phyloP scores from a whole-genome alignment of 2,888 invertebrate genomes.

The Synergus itoensis region DNA sequence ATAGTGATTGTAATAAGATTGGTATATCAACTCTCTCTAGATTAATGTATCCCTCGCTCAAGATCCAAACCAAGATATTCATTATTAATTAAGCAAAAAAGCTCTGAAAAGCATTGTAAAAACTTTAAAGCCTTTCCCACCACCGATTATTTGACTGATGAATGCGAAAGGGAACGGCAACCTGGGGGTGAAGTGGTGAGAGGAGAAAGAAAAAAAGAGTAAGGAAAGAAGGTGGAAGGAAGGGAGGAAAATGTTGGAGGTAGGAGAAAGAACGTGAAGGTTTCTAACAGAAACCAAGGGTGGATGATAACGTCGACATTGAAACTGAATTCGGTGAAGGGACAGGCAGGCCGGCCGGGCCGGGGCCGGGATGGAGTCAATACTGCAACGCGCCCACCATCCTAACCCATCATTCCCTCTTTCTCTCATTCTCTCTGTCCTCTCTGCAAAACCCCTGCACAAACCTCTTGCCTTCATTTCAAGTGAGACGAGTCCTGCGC shows the following conservation, averaged over 20 bases:
- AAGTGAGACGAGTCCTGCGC: constrained; percentile 39
- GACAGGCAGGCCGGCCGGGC: constrained; percentile 22
- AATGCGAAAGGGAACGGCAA: constrained; percentile 34
- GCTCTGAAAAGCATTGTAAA: background rate
- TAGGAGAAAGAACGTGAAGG: background rate
- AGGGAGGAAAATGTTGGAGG: background rate
- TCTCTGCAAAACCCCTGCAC: constrained; percentile 54
- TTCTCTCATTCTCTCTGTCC: background rate
- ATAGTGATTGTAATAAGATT: too few species aligned
- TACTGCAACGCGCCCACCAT: constrained; percentile 65
- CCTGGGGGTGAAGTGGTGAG: constrained; percentile 15
- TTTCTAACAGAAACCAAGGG: constrained; percentile 44
- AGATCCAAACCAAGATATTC: background rate
- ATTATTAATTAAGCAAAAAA: background rate
- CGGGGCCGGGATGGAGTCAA: constrained; percentile 63
- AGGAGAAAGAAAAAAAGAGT: too few species aligned
- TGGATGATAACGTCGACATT: constrained; percentile 61
- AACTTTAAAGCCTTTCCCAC: background rate
- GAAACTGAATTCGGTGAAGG: constrained; percentile 62
- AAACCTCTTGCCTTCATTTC: constrained; percentile 5
- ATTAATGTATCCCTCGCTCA: background rate
- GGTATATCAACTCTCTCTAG: too few species aligned
- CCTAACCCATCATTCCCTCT: constrained; percentile 48
- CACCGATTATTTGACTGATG: background rate
- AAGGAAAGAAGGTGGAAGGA: constrained; percentile 37